Percentiles rank a stretch among this genome's conserved stretches.
phyloP scores from a whole-genome alignment of 2,888 invertebrate species.

The Diabrotica balteata region DNA sequence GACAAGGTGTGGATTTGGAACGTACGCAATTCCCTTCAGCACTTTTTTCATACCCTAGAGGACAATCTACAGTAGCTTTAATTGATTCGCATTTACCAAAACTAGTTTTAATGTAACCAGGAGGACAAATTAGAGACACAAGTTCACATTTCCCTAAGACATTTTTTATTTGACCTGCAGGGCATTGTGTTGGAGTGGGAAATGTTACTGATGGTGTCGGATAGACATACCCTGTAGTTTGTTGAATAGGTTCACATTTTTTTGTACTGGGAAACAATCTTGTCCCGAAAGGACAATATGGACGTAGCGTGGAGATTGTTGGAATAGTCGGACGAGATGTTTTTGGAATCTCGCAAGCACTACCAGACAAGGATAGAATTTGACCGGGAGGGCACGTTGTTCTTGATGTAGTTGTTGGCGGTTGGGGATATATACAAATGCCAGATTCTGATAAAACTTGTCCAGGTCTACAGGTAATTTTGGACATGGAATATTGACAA shows the following conservation, averaged over 20 bases:
- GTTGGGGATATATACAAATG: constrained; percentile 27
- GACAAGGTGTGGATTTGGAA: constrained; percentile 22
- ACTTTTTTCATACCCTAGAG: constrained; percentile 51
- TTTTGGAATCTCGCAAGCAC: constrained; percentile 31
- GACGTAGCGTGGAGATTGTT: background rate
- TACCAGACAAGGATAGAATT: constrained; percentile 26
- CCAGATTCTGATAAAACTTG: constrained; percentile 28
- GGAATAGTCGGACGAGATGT: constrained; percentile 15
- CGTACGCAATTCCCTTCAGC: constrained; percentile 55
- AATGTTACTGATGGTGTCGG: constrained; percentile 16
- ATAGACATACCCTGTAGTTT: constrained; percentile 27
- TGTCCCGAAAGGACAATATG: constrained; percentile 22
- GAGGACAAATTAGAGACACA: background rate
- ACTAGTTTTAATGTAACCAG: background rate
- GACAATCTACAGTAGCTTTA: constrained; percentile 12
- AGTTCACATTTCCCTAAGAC: background rate
- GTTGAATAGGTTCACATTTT: constrained; percentile 36
- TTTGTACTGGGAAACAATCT: constrained; percentile 21
- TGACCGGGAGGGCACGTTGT: constrained; percentile 24
- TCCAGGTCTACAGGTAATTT: constrained; percentile 34
- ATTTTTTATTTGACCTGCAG: constrained; percentile 14
- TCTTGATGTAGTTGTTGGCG: background rate
- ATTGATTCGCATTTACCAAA: too few relatives aligned
- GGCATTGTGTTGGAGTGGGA: constrained; percentile 15
- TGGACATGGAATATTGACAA: too few relatives aligned